These are phyloP conservation scores for Neomicropteryx cornuta DNA, from an alignment of 1,140 invertebrate species.

Conservation along the genomic window DNA sequence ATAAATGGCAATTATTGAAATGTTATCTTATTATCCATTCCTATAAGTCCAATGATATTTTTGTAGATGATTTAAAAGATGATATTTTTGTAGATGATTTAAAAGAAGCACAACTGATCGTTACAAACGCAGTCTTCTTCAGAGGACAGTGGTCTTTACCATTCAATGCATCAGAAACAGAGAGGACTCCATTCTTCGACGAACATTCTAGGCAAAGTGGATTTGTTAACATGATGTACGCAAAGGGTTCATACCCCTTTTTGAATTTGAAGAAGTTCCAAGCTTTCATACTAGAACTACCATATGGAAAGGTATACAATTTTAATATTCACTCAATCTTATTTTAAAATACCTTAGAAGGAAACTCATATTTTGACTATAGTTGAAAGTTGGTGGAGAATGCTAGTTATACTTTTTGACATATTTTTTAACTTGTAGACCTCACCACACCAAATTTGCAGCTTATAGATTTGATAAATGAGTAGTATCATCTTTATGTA, in stretches of 20 bases:
- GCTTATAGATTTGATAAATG: too few species aligned
- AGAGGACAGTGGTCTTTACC: constrained; percentile 67
- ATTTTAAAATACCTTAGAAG: too few species aligned
- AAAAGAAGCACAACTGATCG: constrained; percentile 46
- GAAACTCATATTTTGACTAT: too few species aligned
- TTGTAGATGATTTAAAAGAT: constrained; percentile 26
- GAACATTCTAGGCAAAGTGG: constrained; percentile 36
- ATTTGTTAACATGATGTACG: constrained; percentile 51
- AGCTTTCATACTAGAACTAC: constrained; percentile 56
- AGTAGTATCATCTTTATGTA: too few species aligned
- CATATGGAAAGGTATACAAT: constrained; percentile 49
- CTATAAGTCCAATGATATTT: too few species aligned
- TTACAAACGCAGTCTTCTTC: constrained; percentile 73
- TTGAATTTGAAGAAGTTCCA: constrained; percentile 41
- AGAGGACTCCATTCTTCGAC: constrained; percentile 37
- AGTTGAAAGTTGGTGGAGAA: too few species aligned
- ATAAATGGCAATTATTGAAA: too few species aligned
- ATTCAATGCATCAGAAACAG: constrained; percentile 57
- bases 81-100: constrained; percentile 34
- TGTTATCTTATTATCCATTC: too few species aligned
- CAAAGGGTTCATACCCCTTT: constrained; percentile 40
- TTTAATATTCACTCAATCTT: too few species aligned
- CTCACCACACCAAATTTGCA: too few species aligned
- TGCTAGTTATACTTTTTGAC: too few species aligned
- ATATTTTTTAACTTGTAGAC: too few species aligned